Evolutionary conservation across 2,113 vertebrate genomes (phyloP), one percentile per base, ranked within the genome.

Genomic region (Brevimyrus niger): DNA sequence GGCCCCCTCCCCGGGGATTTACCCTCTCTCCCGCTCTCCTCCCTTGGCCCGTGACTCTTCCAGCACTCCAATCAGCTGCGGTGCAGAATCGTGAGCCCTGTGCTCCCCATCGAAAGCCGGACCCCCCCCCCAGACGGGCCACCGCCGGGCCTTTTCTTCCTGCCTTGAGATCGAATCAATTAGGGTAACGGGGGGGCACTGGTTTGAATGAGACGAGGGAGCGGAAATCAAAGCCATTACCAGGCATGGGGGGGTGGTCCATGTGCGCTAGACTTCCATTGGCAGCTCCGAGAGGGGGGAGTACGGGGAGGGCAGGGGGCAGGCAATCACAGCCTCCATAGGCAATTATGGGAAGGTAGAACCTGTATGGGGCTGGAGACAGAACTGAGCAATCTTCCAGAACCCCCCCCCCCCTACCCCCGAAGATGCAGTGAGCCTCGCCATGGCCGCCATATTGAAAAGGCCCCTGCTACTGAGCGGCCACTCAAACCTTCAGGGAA

Each of bases 401-500:
- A n/a, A n/a, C 8, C 51, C 2, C 35, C 31, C 23, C 55, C 55
- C 50, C 48, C 8, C 27, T 23, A 35, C 50, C 58, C 9, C 53
- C 53, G 0, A 53, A 53, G 8, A 23, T 27, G 2, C 38, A 46
- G 84, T 86, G n/a, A 31, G 90, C 11, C 38, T 23, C 42, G 3
- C 48, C 87, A 88, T 35, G 51, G 88, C 48, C 19, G 42, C 48
- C 84, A 85, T 19, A 44, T 50, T 87, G 87, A 84, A 87, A 65
- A 51, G 31, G 27, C 55, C 38, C 38, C 69, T n/a, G 42, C 84
- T 84, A 87, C 89, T 13, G 83, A 31, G 84, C 73, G 31, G 86
- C 87, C 87, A 90, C 89, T 91, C 89, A 91, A 91, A 90, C 91
- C 89, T 91, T 87, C 84, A 82, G 90, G 86, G 84, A 90, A 88